A percentile compares a stretch with the other conserved stretches of the same genome.
These are phyloP conservation scores for Apogon hyalosoma DNA, from an alignment of 2,797 vertebrate species.

Conservation along the genomic window DNA sequence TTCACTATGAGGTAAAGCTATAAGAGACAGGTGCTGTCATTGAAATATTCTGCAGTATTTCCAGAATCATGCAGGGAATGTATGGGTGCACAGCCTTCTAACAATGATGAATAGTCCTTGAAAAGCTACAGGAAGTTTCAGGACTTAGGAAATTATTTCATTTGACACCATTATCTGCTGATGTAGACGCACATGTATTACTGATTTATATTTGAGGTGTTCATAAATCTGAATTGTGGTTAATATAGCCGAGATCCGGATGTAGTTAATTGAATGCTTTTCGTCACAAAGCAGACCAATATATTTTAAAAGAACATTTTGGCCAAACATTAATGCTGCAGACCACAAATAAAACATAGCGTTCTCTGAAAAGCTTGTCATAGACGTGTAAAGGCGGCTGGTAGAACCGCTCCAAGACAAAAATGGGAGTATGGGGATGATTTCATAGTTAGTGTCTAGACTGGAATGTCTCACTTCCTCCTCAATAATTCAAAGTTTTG, in stretches of 20 bases:
- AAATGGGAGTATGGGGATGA: slow-evolving; percentile 10
- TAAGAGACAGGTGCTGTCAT: neutral
- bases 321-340: neutral
- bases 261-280: too few relatives aligned
- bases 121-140: slow-evolving; percentile 9
- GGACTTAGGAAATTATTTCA: slow-evolving; percentile 31
- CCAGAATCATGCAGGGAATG: slow-evolving; percentile 16
- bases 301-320: neutral
- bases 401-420: neutral
- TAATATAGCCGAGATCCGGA: too few relatives aligned
- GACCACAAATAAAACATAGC: neutral
- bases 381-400: slow-evolving; percentile 8
- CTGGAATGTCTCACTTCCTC: slow-evolving; percentile 36
- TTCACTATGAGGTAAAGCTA: neutral
- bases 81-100: slow-evolving; percentile 1
- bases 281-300: neutral
- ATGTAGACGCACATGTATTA: neutral
- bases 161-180: slow-evolving; percentile 22
- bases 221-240: slow-evolving; percentile 21
- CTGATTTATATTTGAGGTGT: slow-evolving; percentile 21
- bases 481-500: slow-evolving; percentile 7
- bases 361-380: slow-evolving; percentile 2
- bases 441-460: slow-evolving; percentile 33
- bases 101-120: neutral
- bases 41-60: slow-evolving; percentile 21